Evolutionary conservation across 2,113 vertebrate genomes (phyloP), one percentile per base, ranked within the genome.

Genomic region (Rousettus leschenaultii): DNA sequence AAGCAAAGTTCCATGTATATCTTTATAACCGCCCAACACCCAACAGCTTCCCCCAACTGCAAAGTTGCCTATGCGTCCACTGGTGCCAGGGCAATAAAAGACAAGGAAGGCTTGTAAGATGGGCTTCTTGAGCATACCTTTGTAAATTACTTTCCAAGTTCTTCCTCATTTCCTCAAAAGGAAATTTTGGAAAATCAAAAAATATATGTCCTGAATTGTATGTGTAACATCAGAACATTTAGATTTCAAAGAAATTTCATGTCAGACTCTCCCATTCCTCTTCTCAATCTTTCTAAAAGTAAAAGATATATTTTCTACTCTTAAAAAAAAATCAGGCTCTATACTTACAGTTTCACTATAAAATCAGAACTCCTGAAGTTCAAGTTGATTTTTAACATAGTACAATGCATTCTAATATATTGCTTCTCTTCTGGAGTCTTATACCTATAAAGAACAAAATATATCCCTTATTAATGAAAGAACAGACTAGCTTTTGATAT

Each of bases 301-400:
- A 68, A 80, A 87, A 80, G 16, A 57, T 48, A 16, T 75, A 61
- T 80, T 91, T 94, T 59, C 24, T 74, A 51, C 3, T 73, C 35
- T 75, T 78, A 38, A 97, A 73, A 73, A 57, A 26, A 92, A 84
- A 28, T 94, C 71, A 85, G 59, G n/a, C 26, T 14, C 14, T 40
- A 68, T 35, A 78, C 61, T 73, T 53, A 77, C 6, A 70, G 4
- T 91, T 82, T 87, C n/a, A 70, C 40, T 53, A 48, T 51, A 78
- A 85, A 85, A 79, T 79, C 70, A 77, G 66, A 82, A 86, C 43
- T 30, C 11, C 38, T 86, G n/a, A 77, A 94, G 26, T 94, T 77
- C 48, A 63, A 86, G 55, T 65, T 75, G 65, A 57, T 51, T 89
- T 87, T 97, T 61, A 83, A 84, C 61, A 78, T n/a, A 77, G 59